Base-by-base conservation (phyloP, 2,797 vertebrate species). In the Eutrigla gurnardus region DNA sequence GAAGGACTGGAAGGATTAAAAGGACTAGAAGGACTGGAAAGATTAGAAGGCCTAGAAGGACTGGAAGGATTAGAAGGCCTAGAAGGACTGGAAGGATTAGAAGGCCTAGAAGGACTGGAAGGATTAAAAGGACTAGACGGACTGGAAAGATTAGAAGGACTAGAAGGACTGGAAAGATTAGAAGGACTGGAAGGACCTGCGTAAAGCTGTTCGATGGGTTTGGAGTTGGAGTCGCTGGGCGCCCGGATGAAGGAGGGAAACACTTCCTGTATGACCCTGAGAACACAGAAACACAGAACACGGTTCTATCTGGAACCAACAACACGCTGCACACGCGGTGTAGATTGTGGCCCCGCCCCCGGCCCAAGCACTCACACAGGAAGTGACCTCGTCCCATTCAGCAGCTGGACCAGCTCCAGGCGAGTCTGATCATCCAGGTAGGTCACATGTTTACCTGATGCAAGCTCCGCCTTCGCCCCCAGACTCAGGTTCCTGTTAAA, bases 231-330 rank as follows among this genome's bases (percentile, higher is more conserved):
- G 86, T 98, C 96, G 45, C 96, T 97, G 14, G 96, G 97, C 52
- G 97, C 97, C 65, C 97, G 95, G 78, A 98, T 93, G 18, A 96
- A 98, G 91, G 96, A 96, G 0, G 97, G 97, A 76, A 97, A 96
- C 35, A 97, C 94, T 37, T 91, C 88, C 64, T 93, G 88, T 81
- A 98, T 95, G 18, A 91, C 91, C 82, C 97, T 98, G 89, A 63
- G 86, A 3, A 77, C 70, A 79, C 2, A 65, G 8, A 57, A 3
- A 55, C 14, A 65, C 13, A 49, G 11, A 33, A 8, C 55, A 32
- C 57, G 40, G 11, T n/a, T 40, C 37, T 7, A n/a, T 9, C 6
- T 11, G 5, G 0, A 33, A 43, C 18, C 14, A 5, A 35, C 59
- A 45, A 13, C 58, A 60, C 33, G 36, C 6, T 52, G 49, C 12